These are phyloP conservation scores for Schlechtendalia chinensis DNA, from an alignment of 1,140 invertebrate species.

Conservation along the genomic window DNA sequence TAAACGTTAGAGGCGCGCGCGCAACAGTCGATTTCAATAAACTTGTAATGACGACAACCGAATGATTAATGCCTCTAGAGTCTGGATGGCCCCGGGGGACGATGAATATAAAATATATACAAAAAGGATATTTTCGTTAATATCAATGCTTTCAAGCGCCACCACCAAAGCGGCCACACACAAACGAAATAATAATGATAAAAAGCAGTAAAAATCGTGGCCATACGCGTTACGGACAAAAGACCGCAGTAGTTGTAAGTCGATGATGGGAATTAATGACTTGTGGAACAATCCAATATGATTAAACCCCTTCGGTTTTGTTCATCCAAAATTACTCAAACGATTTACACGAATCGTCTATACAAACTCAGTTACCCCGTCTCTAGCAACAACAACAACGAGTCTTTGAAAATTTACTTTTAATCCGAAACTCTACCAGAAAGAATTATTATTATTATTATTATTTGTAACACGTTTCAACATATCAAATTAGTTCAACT, in stretches of 20 bases:
- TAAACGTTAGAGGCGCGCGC: conserved; percentile 4
- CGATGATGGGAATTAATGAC: conserved; percentile 26
- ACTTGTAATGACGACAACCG: conserved; percentile 49
- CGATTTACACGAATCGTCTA: neutral
- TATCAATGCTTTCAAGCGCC: conserved; percentile 46
- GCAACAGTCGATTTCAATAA: conserved; percentile 46
- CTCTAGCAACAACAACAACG: neutral
- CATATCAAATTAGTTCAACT: too few relatives aligned
- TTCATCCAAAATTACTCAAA: conserved; percentile 12
- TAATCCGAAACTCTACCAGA: neutral
- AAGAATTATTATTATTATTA: too few relatives aligned
- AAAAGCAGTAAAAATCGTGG: neutral
- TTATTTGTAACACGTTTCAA: too few relatives aligned
- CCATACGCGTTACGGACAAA: neutral
- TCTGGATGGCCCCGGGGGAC: neutral
- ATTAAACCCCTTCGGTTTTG: neutral
- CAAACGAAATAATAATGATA: conserved; percentile 30
- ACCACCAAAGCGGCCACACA: conserved; percentile 40
- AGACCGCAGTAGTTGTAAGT: conserved; percentile 27
- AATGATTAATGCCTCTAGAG: conserved; percentile 43
- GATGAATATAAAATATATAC: conserved; percentile 23
- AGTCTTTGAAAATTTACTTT: neutral
- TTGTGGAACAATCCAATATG: conserved; percentile 3
- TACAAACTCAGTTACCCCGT: neutral
- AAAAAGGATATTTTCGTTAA: conserved; percentile 40